Base-by-base conservation (phyloP, 2,888 invertebrate genomes). In the Alsophila aescularia region DNA sequence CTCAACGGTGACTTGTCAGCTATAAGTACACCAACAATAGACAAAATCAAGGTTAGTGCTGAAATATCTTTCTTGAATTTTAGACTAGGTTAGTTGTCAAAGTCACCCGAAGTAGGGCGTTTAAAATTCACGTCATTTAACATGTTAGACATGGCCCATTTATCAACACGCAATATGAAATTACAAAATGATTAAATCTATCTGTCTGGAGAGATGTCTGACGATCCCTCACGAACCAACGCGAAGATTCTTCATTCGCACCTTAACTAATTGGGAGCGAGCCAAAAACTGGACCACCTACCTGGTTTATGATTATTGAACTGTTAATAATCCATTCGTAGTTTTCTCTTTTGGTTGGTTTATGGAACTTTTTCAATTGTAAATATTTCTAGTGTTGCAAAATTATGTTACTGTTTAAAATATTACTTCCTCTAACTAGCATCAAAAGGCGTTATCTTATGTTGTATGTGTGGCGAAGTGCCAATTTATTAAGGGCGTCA, bases 221-320 rank as follows among this genome's bases (percentile, higher is more conserved):
- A 56, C 47, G 56, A 60, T 68, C 67, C 62, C 59, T 67, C 60
- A 66, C 55, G 59, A 56, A 52, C 52, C 40, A 64, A 62, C 52
- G 52, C 43, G 60, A 57, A 58, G 63, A 69, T 67, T 51, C 64
- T 67, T 69, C 65, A 65, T 70, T 79, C 66, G 70, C 82, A 81
- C 77, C 79, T 80, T 77, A 71, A 71, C 71, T 74, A 66, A 73
- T 73, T 84, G 84, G 84, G 71, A 21, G 10, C 12, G 13, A 57
- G 83, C 84, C 83, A 84, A 72, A 55, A 52, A 67, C 52, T 67
- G 60, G 70, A 77, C 73, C 76, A 75, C 73, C 68, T 72, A 75
- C 67, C 72, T 69, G 66, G 54, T 70, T 66, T 65, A 67, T 57
- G 62, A 69, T 69, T 72, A 71, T 73, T 69, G 63, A 68, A 68